Base-by-base conservation (phyloP, 23 tunicate genomes). In the Ciona savignyi region DNA sequence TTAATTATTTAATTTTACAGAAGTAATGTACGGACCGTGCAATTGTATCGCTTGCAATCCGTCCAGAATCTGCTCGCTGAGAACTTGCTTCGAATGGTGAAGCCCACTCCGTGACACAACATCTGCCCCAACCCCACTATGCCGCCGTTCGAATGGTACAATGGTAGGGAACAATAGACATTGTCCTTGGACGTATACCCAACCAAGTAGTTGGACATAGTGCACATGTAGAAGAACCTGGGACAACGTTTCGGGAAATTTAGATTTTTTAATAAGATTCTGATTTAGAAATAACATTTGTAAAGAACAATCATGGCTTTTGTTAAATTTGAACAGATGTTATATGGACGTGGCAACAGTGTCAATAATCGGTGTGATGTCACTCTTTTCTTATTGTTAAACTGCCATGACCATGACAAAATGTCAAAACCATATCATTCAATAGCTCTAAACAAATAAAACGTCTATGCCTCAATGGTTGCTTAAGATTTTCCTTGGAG, bases 141-240 rank as follows among this genome's bases (percentile, higher is more conserved):
- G 19, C 95, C 90, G 20, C 95, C 95, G 63, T 84, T 87, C 1
- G 99, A 87, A 63, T 95, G 99, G 60, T 95, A 95, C 20, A 95
- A 74, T 1, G 99, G 99, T 70, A 95, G 67, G 19, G 95, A 67
- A 31, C 90, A 84, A 35, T 95, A 95, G 0, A 81, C 25, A 6
- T 48, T 71, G 72, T 95, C 99, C 67, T 76, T 81, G n/a, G 60
- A 27, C n/a, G 79, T 81, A 70, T 87, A 82, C 1, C 72, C 73
- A 70, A 95, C 32, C 42, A 81, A 65, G 11, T 76, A 75, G 63
- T 95, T 82, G 33, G 90, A 66, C 95, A 83, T 83, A 4, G 97
- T 83, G 35, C 72, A 51, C 85, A 90, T 83, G 78, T 68, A 90
- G 33, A 35, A 85, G 74, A 76, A 88, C 60, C 88, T 66, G 75